Conservation (phyloP, 1,140 invertebrate species). For the Campoletis sonorensis region DNA sequence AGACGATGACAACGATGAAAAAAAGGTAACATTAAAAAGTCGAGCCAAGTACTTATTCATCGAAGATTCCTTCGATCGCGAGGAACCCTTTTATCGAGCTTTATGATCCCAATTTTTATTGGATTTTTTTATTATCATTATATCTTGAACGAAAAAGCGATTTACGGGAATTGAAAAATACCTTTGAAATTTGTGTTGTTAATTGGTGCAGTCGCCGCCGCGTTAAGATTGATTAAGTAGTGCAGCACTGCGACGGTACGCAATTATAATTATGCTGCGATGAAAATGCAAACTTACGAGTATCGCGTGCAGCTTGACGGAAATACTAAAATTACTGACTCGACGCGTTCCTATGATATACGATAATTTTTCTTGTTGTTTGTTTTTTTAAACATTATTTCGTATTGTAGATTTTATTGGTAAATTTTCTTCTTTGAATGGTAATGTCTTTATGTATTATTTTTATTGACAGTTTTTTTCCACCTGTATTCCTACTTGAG, state of each 20-base stretch:
- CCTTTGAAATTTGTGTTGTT: background rate
- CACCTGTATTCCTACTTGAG: too few species aligned
- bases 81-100: background rate
- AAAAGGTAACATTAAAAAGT: background rate
- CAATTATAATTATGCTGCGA: background rate
- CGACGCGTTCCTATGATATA: background rate
- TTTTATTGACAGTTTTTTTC: too few species aligned
- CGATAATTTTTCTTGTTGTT: too few species aligned
- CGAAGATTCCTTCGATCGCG: background rate
- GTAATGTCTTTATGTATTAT: too few species aligned
- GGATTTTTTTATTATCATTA: background rate
- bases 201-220: background rate
- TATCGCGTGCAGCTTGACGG: background rate
- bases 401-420: too few species aligned
- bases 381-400: too few species aligned
- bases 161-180: background rate
- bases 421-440: too few species aligned
- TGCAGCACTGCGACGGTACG: background rate
- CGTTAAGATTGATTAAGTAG: background rate
- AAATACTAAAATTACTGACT: background rate
- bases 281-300: background rate
- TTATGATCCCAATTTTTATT: slow-evolving; percentile 3
- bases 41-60: background rate
- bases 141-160: background rate
- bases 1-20: background rate